Base-by-base conservation (phyloP, 2,113 vertebrate species). In the Alaudala cheleensis region DNA sequence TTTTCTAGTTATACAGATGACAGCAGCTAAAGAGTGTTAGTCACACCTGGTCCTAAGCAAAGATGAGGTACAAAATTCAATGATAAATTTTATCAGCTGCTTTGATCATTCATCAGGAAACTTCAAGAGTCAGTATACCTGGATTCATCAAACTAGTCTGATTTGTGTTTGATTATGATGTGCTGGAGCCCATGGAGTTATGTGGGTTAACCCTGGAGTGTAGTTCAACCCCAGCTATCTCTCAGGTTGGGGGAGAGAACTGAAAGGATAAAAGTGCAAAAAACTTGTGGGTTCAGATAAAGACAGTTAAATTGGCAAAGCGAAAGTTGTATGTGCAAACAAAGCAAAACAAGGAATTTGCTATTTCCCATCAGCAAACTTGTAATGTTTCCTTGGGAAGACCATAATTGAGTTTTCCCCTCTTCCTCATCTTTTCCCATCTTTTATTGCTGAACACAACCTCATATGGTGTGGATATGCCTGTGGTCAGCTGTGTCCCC, bases 341-440 rank as follows among this genome's bases (percentile, higher is more conserved):
- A 82, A 79, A 61, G 9, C 11, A 56, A 89, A 86, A 37, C 14
- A 64, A 57, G 19, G 18, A 17, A 91, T 71, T 76, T 23, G 17
- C 15, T 29, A 22, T 20, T 67, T 72, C 28, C 23, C 13, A 45
- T 23, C 16, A 58, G 24, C 28, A 88, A 81, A 53, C 3, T 3
- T 16, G 4, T 21, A 47, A 31, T 2, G 5, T 9, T 44, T 80
- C 25, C 14, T 51, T 66, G 17, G 37, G 24, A 72, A 90, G 22
- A 29, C 21, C 15, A 11, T 57, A 51, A 80, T 10, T 1, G 1
- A 86, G 18, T 9, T 12, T 71, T 4, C 5, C 2, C 0, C 1
- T 2, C 14, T 70, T 37, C 23, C 26, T 47, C 14, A 26, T 42
- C 26, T 70, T 83, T n/a, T 14, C 16, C 33, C 51, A 61, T 24